Conservation (phyloP, 2,888 invertebrate genomes). For the Polia nebulosa region DNA sequence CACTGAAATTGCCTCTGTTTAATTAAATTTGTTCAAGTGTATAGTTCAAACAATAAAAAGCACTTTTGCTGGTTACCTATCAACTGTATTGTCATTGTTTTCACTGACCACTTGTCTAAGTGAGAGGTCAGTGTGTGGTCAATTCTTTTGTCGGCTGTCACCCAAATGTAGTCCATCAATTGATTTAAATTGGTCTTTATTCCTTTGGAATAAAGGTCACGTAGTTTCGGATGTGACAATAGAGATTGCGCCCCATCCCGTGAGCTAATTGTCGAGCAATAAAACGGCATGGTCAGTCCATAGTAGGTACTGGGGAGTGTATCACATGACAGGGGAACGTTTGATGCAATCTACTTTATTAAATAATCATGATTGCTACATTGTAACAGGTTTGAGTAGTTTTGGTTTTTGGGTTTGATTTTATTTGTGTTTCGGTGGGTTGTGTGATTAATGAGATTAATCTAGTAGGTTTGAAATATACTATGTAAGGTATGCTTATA, state of each 20-base stretch:
- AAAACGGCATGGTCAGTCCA: constrained; percentile 83
- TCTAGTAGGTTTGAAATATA: neutral
- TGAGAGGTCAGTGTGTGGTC: constrained; percentile 78
- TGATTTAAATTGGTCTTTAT: constrained; percentile 64
- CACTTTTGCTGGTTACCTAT: constrained; percentile 44
- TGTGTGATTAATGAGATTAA: neutral
- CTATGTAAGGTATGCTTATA: no score
- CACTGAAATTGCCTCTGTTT: constrained; percentile 40
- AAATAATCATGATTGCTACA: constrained; percentile 72
- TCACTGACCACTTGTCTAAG: constrained; percentile 77
- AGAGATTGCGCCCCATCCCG: constrained; percentile 61
- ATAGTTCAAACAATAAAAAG: constrained; percentile 39
- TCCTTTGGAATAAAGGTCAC: constrained; percentile 51
- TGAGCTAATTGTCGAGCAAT: constrained; percentile 83
- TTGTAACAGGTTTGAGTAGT: constrained; percentile 51
- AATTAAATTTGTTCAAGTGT: constrained; percentile 58
- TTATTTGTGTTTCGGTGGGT: neutral
- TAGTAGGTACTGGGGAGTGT: constrained; percentile 51
- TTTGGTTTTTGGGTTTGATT: constrained; percentile 46
- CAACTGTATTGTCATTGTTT: constrained; percentile 65
- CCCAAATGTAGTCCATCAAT: constrained; percentile 9
- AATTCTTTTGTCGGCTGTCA: constrained; percentile 67
- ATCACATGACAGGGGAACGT: constrained; percentile 61
- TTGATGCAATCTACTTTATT: constrained; percentile 79
- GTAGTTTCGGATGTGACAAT: constrained; percentile 41